Evolutionary conservation across 2,113 vertebrate species (phyloP), one percentile per base, ranked within the genome.

Genomic region (Sinocyclocheilus anophthalmus): DNA sequence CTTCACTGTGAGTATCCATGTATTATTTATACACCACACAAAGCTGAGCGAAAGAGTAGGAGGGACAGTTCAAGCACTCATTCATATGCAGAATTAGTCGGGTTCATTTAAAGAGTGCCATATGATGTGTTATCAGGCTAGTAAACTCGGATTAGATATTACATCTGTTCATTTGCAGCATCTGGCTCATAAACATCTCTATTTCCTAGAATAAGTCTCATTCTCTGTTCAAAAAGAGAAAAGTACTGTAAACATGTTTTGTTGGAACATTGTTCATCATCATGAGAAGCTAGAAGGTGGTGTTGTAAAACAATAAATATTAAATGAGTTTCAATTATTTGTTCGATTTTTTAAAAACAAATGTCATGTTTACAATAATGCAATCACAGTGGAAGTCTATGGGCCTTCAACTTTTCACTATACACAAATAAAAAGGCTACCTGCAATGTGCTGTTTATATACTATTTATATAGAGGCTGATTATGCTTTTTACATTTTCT

Each of bases 41-140:
- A 86, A 69, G 24, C 61, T 53, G 45, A 76, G 42, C 48, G 18
- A 12, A 77, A 75, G 81, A 63, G 3, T 37, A 61, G 24, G 57
- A 76, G 53, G 33, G n/a, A 18, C 22, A 5, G n/a, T 48, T 81
- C 9, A 10, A 65, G 39, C 67, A 37, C 63, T 82, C 39, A 77
- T 85, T 77, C 59, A 76, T 69, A 84, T 84, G 48, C 81, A 81
- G 45, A 70, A 16, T 59, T 30, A 70, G 42, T 48, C 42, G 10
- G 26, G 42, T 76, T 84, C 73, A 77, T 88, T 65, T 79, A 84
- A 79, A 63, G 75, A 67, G 55, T 75, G 37, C 48, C 59, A 26
- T 76, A 57, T 59, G 48, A 69, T 84, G 30, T 61, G 70, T 42
- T 65, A 30, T 63, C n/a, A 59, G 42, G 42, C 59, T 88, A 84